These are phyloP conservation scores for Ichneumoninae sp. DNA, from an alignment of 2,888 invertebrate genomes.

Conservation along the genomic window DNA sequence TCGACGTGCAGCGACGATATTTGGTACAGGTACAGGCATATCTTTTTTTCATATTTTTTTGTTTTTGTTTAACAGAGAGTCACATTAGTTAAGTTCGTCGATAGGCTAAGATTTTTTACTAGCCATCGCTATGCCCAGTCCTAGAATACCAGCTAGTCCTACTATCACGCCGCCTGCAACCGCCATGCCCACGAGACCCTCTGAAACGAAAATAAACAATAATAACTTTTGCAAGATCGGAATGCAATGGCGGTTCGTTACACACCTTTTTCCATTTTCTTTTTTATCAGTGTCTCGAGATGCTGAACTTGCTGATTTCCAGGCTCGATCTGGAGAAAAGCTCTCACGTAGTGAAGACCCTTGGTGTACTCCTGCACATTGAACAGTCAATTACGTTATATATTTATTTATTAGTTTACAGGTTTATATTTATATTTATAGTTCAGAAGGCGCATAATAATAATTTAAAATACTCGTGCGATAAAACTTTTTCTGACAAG, in stretches of 20 bases:
- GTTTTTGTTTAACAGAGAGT: slow-evolving; percentile 44
- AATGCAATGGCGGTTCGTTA: neutral
- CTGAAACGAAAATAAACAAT: slow-evolving; percentile 85
- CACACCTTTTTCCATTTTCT: slow-evolving; percentile 93
- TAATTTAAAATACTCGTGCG: too few species aligned
- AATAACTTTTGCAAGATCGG: neutral
- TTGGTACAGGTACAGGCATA: slow-evolving; percentile 67
- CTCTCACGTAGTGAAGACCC: slow-evolving; percentile 93
- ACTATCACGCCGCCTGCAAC: slow-evolving; percentile 95
- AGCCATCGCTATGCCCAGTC: slow-evolving; percentile 92
- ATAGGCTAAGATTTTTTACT: slow-evolving; percentile 79
- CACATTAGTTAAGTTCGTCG: slow-evolving; percentile 15
- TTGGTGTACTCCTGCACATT: slow-evolving; percentile 91
- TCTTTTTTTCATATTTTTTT: slow-evolving; percentile 4
- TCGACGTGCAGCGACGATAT: slow-evolving; percentile 59
- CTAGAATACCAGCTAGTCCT: slow-evolving; percentile 92
- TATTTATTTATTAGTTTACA: too few species aligned
- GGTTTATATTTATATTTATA: neutral
- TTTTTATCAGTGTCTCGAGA: slow-evolving; percentile 93
- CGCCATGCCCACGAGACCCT: slow-evolving; percentile 95
- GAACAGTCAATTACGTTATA: slow-evolving; percentile 27
- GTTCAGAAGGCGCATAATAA: neutral
- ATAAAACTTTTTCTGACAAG: too few species aligned
- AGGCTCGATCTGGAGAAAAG: slow-evolving; percentile 92
- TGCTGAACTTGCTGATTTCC: slow-evolving; percentile 94